These are phyloP conservation scores for Diaphora mendica DNA, from an alignment of 2,888 invertebrate genomes.

Conservation along the genomic window DNA sequence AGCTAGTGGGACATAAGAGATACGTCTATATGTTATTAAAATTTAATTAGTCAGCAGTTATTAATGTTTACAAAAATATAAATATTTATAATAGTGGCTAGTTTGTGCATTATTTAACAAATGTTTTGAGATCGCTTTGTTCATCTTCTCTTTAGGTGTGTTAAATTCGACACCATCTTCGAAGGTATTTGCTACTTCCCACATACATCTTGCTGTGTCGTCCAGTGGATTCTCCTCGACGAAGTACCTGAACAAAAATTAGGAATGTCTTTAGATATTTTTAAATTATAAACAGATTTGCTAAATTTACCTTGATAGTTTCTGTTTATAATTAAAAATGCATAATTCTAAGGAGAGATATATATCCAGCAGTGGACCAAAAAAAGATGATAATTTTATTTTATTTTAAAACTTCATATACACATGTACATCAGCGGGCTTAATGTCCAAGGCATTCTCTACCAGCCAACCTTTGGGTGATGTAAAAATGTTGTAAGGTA, in stretches of 20 bases:
- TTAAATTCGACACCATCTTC: conserved; percentile 59
- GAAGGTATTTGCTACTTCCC: conserved; percentile 60
- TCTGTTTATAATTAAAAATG: too few species aligned
- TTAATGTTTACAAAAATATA: conserved; percentile 60
- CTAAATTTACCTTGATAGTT: neutral
- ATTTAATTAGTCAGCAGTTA: neutral
- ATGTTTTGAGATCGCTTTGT: conserved; percentile 62
- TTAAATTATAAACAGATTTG: neutral
- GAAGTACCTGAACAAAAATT: conserved; percentile 55
- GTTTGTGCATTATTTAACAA: conserved; percentile 50
- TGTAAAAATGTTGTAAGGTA: too few species aligned
- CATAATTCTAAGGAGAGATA: too few species aligned
- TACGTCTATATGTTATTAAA: neutral
- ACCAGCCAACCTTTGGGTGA: too few species aligned
- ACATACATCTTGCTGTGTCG: conserved; percentile 52
- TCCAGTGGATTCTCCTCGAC: conserved; percentile 62
- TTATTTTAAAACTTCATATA: too few species aligned
- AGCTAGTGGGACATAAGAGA: too few species aligned
- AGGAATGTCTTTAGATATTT: too few species aligned
- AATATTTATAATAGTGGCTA: conserved; percentile 61
- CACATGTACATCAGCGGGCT: too few species aligned
- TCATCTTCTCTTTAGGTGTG: conserved; percentile 60
- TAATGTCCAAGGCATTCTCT: too few species aligned
- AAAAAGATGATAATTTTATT: too few species aligned
- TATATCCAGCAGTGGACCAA: too few species aligned